Percentiles rank a stretch among this genome's conserved stretches.
Evolutionary conservation across 2,113 vertebrate species (phyloP).

Genomic region (Chascanopsetta lugubris): DNA sequence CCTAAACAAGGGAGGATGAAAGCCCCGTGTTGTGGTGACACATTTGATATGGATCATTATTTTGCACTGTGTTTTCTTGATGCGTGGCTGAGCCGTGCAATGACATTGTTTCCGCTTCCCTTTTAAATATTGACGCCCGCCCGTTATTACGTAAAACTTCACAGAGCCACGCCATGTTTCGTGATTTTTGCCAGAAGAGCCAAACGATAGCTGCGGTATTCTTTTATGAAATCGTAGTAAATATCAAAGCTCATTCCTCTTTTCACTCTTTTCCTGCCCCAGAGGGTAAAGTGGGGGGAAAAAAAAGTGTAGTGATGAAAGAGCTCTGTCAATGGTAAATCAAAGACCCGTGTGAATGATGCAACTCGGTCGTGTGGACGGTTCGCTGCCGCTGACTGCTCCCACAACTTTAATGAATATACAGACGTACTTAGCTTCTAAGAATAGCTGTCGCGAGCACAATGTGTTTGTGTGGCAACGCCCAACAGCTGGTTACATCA

Average conservation of each 20-base stretch:
- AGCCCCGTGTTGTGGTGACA: background rate
- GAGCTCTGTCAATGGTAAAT: constrained; percentile 33
- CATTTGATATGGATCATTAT: constrained; percentile 23
- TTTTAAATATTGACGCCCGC: constrained; percentile 48
- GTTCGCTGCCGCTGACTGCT: constrained; percentile 1
- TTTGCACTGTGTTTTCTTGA: constrained; percentile 12
- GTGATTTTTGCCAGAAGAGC: constrained; percentile 41
- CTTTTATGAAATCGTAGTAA: constrained; percentile 49
- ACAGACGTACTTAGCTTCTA: background rate
- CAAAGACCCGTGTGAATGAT: constrained; percentile 29
- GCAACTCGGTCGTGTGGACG: constrained; percentile 8
- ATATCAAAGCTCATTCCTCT: constrained; percentile 33
- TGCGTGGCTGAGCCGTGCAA: constrained; percentile 16
- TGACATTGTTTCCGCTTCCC: constrained; percentile 13
- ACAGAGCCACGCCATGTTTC: constrained; percentile 39
- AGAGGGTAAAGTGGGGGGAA: constrained; percentile 2
- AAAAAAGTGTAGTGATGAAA: constrained; percentile 41
- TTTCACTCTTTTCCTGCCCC: constrained; percentile 19
- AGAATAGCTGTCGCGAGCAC: background rate
- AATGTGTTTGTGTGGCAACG: background rate
- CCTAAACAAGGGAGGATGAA: constrained; percentile 2
- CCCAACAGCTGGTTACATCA: constrained; percentile 1
- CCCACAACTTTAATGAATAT: constrained; percentile 3
- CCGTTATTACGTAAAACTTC: constrained; percentile 50
- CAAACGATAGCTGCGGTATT: constrained; percentile 49